Evolutionary conservation across 2,797 vertebrate genomes (phyloP).

Genomic region (Darevskia mixta): DNA sequence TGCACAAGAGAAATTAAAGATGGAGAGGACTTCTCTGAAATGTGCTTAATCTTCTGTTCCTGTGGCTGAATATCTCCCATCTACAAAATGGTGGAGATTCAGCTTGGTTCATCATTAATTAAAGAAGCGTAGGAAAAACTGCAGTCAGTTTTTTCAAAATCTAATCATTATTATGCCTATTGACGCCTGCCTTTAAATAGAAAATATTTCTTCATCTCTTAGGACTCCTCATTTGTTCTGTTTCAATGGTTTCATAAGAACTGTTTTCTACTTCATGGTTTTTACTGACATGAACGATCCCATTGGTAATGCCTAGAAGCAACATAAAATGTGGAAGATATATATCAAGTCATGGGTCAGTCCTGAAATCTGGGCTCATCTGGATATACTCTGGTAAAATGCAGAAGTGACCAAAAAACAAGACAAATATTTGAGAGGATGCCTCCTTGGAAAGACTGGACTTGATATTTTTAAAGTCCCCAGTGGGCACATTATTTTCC

Average conservation of each 20-base stretch:
- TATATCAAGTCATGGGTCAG: background rate
- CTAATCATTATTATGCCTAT: background rate
- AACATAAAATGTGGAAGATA: background rate
- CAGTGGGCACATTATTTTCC: background rate
- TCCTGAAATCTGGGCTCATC: background rate
- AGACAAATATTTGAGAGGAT: background rate
- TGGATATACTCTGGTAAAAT: background rate
- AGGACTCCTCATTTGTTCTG: slow-evolving; percentile 29
- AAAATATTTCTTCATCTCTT: slow-evolving; percentile 20
- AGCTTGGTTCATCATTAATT: slow-evolving; percentile 30
- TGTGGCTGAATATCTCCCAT: background rate
- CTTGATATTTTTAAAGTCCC: background rate
- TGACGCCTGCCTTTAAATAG: slow-evolving; percentile 41
- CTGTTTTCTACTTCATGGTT: slow-evolving; percentile 31
- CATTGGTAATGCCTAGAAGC: background rate
- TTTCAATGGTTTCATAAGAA: slow-evolving; percentile 36
- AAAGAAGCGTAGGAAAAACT: slow-evolving; percentile 38
- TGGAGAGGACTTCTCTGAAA: slow-evolving; percentile 25
- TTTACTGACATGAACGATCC: background rate
- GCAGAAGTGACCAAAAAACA: background rate
- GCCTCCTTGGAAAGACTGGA: background rate
- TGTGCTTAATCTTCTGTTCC: slow-evolving; percentile 28
- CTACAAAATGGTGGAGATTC: slow-evolving; percentile 2
- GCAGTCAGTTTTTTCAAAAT: background rate
- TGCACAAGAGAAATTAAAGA: slow-evolving; percentile 27